Evolutionary conservation across 2,888 invertebrate species (phyloP).

Genomic region (Thymelicus sylvestris): DNA sequence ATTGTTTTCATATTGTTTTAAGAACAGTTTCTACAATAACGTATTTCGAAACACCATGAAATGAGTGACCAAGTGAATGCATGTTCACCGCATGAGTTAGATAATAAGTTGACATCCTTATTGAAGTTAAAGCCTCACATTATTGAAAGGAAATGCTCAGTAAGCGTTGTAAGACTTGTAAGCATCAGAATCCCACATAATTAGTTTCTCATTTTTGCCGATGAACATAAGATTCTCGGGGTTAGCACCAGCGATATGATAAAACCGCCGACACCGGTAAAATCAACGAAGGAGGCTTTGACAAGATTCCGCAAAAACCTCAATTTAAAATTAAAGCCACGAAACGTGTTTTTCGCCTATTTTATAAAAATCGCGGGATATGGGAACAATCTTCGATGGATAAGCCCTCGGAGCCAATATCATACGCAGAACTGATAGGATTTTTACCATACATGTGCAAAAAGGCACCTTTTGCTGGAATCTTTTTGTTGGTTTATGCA

Average conservation of each 20-base stretch:
- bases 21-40: too few species aligned
- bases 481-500: slow-evolving; percentile 15
- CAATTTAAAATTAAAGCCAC: slow-evolving; percentile 85
- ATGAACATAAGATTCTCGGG: slow-evolving; percentile 64
- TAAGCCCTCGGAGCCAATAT: slow-evolving; percentile 61
- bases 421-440: slow-evolving; percentile 54
- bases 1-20: too few species aligned
- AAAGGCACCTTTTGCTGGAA: slow-evolving; percentile 17
- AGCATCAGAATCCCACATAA: slow-evolving; percentile 61
- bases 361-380: slow-evolving; percentile 83
- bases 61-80: not conserved
- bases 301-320: slow-evolving; percentile 79
- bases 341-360: slow-evolving; percentile 84
- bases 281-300: slow-evolving; percentile 77
- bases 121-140: slow-evolving; percentile 34
- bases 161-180: slow-evolving; percentile 45
- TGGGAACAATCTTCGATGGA: slow-evolving; percentile 80
- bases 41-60: not conserved
- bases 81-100: not conserved
- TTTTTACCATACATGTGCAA: slow-evolving; percentile 42
- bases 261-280: slow-evolving; percentile 61
- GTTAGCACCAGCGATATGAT: slow-evolving; percentile 59
- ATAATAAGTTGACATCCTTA: slow-evolving; percentile 4
- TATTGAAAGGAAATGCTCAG: slow-evolving; percentile 50
- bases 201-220: slow-evolving; percentile 72